A percentile compares a stretch with the other conserved stretches of the same genome.
phyloP scores from a whole-genome alignment of 2,797 vertebrate species.

The Microcaecilia unicolor region DNA sequence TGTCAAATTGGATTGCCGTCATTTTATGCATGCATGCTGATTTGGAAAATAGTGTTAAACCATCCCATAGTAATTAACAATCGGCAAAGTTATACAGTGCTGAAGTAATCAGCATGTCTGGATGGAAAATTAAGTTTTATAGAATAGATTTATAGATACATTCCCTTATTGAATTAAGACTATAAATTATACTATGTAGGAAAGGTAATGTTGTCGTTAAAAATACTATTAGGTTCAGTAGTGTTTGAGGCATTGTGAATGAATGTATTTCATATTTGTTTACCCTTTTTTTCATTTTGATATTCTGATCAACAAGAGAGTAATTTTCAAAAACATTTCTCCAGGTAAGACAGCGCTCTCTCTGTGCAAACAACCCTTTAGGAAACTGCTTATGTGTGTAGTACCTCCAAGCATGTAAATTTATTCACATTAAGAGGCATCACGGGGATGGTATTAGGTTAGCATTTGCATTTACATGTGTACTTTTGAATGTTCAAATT shows the following conservation, averaged over 20 bases:
- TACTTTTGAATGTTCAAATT: too few relatives aligned
- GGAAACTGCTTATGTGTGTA: too few relatives aligned
- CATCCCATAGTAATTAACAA: constrained; percentile 53
- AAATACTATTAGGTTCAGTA: constrained; percentile 39
- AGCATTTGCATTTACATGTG: too few relatives aligned
- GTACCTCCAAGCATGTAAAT: too few relatives aligned
- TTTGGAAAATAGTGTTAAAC: constrained; percentile 59
- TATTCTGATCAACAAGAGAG: too few relatives aligned
- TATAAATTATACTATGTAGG: constrained; percentile 42
- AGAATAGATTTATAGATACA: constrained; percentile 42
- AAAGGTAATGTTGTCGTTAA: constrained; percentile 24
- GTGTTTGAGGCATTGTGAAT: constrained; percentile 19
- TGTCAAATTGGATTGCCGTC: constrained; percentile 68
- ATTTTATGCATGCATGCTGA: constrained; percentile 62
- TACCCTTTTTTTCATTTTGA: too few relatives aligned
- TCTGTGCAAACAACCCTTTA: too few relatives aligned
- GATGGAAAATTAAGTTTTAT: constrained; percentile 51
- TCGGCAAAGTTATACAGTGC: constrained; percentile 43
- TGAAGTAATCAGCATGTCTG: constrained; percentile 41
- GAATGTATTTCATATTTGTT: constrained; percentile 21
- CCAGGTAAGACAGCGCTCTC: too few relatives aligned
- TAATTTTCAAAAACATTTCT: too few relatives aligned
- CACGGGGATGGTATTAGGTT: too few relatives aligned
- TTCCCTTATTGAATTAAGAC: constrained; percentile 36
- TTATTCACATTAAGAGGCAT: too few relatives aligned